Percentiles rank a stretch among this genome's conserved stretches.
Evolutionary conservation across 2,797 vertebrate genomes (phyloP).

Genomic region (Emydoidea blandingii): DNA sequence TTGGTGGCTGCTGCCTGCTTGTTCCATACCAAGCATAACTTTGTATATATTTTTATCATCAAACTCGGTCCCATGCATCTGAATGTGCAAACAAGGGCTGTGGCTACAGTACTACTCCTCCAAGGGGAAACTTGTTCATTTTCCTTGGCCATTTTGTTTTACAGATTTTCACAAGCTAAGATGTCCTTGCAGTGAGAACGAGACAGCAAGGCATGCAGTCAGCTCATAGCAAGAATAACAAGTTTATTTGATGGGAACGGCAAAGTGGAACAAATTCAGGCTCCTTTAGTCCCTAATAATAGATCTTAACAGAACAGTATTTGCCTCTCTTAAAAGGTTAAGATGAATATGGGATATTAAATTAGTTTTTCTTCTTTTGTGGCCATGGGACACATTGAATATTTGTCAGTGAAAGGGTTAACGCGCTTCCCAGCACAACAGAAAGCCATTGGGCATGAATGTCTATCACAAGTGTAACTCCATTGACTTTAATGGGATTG

Average conservation of each 20-base stretch:
- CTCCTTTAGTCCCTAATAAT: fast-evolving
- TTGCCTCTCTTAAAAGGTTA: background rate
- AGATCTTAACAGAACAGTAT: background rate
- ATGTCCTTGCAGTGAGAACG: background rate
- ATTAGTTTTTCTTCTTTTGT: fast-evolving
- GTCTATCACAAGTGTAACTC: constrained; percentile 43
- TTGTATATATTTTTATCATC: constrained; percentile 70
- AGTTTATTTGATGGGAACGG: background rate
- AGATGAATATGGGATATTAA: background rate
- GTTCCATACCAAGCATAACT: constrained; percentile 60
- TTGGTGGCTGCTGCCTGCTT: constrained; percentile 56
- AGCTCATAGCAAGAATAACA: background rate
- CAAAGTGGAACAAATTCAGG: fast-evolving
- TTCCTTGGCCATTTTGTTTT: background rate
- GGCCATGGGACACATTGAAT: background rate
- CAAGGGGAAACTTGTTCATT: background rate
- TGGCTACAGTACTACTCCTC: background rate
- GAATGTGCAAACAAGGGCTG: constrained; percentile 17
- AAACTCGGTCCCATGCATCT: constrained; percentile 54
- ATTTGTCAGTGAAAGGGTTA: constrained; percentile 62
- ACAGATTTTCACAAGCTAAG: background rate
- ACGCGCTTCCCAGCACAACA: constrained; percentile 7
- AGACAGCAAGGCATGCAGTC: background rate
- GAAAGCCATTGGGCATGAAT: constrained; percentile 50
- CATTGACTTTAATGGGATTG: background rate